These are phyloP conservation scores for Drosophila diplacantha DNA, from an alignment of 2,888 invertebrate genomes.

Conservation along the genomic window DNA sequence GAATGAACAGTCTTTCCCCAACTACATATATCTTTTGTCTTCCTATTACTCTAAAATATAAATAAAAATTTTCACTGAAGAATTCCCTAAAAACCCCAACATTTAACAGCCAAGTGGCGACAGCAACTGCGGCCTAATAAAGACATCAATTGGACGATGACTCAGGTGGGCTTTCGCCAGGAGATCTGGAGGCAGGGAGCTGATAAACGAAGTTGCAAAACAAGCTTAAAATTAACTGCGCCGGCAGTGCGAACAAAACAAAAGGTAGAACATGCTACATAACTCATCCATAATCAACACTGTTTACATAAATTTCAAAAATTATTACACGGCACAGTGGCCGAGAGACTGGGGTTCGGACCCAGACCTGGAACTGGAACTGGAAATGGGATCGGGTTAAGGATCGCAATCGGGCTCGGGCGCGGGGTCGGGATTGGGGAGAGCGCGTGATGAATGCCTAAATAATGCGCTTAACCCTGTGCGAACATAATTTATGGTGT, in stretches of 20 bases:
- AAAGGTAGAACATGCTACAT: slow-evolving; percentile 66
- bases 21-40: background rate
- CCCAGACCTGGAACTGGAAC: slow-evolving; percentile 4
- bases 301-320: slow-evolving; percentile 72
- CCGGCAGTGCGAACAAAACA: slow-evolving; percentile 52
- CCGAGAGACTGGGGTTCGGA: slow-evolving; percentile 19
- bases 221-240: slow-evolving; percentile 68
- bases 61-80: background rate
- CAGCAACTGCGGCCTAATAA: slow-evolving; percentile 53
- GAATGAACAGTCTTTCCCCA: background rate
- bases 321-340: slow-evolving; percentile 63
- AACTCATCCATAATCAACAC: slow-evolving; percentile 73
- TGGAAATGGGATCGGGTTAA: slow-evolving; percentile 19
- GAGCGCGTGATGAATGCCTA: slow-evolving; percentile 70
- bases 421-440: slow-evolving; percentile 19
- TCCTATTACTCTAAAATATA: background rate
- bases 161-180: slow-evolving; percentile 43
- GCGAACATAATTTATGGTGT: slow-evolving; percentile 76
- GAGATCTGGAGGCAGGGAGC: slow-evolving; percentile 19
- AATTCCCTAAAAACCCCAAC: background rate
- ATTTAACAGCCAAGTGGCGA: slow-evolving; percentile 16
- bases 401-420: slow-evolving; percentile 8
- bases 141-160: slow-evolving; percentile 67
- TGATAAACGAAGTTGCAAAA: slow-evolving; percentile 48
- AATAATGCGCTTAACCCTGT: slow-evolving; percentile 75